Base-by-base conservation (phyloP, 2,113 vertebrate species). In the Ameiurus melas region DNA sequence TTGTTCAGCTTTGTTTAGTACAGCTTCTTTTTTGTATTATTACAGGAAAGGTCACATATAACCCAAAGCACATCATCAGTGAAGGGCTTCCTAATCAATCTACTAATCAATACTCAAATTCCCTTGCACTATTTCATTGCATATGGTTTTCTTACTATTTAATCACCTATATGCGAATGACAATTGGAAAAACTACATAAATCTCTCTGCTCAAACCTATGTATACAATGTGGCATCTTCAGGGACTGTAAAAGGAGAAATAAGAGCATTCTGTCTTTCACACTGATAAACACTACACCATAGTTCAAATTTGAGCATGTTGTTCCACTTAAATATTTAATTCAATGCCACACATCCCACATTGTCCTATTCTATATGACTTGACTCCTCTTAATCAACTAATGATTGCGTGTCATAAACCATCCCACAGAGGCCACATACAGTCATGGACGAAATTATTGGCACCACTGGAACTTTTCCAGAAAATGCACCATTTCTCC, bases 331-430 rank as follows among this genome's bases (percentile, higher is more conserved):
- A 20, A 86, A 30, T n/a, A 17, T 58, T 78, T 78, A 57, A n/a
- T 62, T 51, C 55, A 64, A 33, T 73, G 30, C 33, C 17, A 39
- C 17, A 51, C 19, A 36, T 51, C 12, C 5, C 58, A 51, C 14
- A 1, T 57, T 66, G 55, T 20, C 12, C 0, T 19, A 58, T 39
- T 77, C 43, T 88, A 13, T 75, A 66, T 83, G 1, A 22, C 80
- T 85, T 47, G 62, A 57, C 86, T 79, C 84, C 71, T 73, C 51
- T 82, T 86, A 89, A 91, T 90, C 43, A 87, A 81, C 58, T 57
- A 51, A 66, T 30, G 78, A 90, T 71, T 83, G 71, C 39, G 9
- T 80, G 27, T 20, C 53, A 82, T 80, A 58, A 84, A 68, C 25
- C 79, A 86, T 53, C 64, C 43, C 16, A 30, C 30, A 77, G 85